Evolutionary conservation across 2,888 invertebrate species (phyloP).

Genomic region (Mythimna albipuncta): DNA sequence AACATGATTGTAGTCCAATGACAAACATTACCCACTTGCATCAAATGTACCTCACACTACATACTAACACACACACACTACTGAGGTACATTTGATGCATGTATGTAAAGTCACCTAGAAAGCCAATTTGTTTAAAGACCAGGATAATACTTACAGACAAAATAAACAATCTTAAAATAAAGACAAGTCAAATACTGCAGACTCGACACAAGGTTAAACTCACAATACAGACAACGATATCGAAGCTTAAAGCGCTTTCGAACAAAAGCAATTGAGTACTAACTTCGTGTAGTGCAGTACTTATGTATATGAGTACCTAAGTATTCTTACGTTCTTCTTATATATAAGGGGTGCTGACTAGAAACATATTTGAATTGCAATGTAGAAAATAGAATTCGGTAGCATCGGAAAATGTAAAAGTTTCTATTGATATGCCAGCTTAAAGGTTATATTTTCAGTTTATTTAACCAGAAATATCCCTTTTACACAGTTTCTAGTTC

Average conservation of each 20-base stretch:
- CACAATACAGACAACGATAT: constrained; percentile 24
- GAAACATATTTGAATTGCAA: constrained; percentile 4
- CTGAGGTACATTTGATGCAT: too few relatives aligned
- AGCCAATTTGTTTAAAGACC: too few relatives aligned
- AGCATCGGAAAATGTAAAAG: not conserved
- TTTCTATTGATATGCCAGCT: not conserved
- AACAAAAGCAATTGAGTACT: constrained; percentile 49
- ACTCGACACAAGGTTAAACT: constrained; percentile 27
- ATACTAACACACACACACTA: too few relatives aligned
- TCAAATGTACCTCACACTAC: too few relatives aligned
- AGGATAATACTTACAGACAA: not conserved
- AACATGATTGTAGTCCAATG: too few relatives aligned
- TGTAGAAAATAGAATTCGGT: constrained; percentile 2
- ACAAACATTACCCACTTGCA: too few relatives aligned
- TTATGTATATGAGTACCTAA: not conserved
- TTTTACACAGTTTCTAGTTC: too few relatives aligned
- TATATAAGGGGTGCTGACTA: constrained; percentile 4
- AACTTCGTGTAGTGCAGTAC: constrained; percentile 23
- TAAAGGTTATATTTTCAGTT: not conserved
- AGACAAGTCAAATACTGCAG: constrained; percentile 17
- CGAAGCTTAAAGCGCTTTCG: constrained; percentile 33
- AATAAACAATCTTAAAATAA: not conserved
- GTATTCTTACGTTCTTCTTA: not conserved
- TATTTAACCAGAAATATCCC: not conserved
- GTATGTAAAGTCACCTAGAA: too few relatives aligned